These are phyloP conservation scores for Bacillus rossius DNA, from an alignment of 1,140 invertebrate species.

Conservation along the genomic window DNA sequence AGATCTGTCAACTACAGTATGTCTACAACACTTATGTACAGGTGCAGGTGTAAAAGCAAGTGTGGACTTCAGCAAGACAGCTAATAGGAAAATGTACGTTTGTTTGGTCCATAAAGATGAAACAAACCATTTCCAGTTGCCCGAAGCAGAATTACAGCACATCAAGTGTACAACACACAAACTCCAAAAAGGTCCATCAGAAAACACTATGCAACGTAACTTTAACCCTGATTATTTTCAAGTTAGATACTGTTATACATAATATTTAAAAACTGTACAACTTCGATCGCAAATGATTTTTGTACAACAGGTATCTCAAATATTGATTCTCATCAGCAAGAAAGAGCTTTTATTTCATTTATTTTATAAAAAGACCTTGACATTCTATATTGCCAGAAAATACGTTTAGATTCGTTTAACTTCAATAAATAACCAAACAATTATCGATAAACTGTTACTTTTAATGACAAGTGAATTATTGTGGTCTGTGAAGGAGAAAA, in stretches of 20 bases:
- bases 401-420: neutral
- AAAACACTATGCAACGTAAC: neutral
- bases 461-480: neutral
- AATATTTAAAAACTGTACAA: slow-evolving; percentile 15
- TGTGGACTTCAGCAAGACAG: neutral
- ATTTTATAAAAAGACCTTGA: slow-evolving; percentile 7
- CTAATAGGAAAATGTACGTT: neutral
- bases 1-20: too few relatives aligned
- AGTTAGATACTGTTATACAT: neutral
- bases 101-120: neutral
- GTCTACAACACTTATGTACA: too few relatives aligned
- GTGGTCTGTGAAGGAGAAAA: neutral
- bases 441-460: neutral
- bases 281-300: neutral
- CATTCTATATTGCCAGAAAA: slow-evolving; percentile 1
- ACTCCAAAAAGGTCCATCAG: neutral
- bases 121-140: neutral
- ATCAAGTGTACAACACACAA: neutral
- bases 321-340: too few relatives aligned
- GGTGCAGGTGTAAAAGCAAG: too few relatives aligned
- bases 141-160: too few relatives aligned
- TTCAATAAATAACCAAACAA: neutral
- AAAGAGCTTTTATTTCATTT: neutral
- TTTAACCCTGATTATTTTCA: slow-evolving; percentile 2
- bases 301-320: slow-evolving; percentile 8